Evolutionary conservation across 2,888 invertebrate species (phyloP).

Genomic region (Sinotaia quadrata): DNA sequence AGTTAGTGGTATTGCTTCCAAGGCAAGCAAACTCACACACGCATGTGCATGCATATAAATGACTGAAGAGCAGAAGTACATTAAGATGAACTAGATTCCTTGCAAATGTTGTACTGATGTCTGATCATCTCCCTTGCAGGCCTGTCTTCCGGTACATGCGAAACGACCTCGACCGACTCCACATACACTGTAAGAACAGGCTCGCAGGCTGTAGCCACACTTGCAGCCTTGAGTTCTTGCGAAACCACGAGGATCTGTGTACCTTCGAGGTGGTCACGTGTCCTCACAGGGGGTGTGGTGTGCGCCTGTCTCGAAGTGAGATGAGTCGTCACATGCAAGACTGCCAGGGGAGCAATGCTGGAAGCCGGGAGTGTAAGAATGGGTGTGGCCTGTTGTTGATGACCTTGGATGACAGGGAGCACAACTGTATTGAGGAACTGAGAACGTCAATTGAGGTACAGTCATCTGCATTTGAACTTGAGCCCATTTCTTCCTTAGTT

Average conservation of each 20-base stretch:
- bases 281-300: slow-evolving; percentile 52
- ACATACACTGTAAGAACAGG: slow-evolving; percentile 51
- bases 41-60: too few relatives aligned
- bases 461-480: too few relatives aligned
- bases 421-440: slow-evolving; percentile 63
- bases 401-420: slow-evolving; percentile 46
- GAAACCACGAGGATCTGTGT: slow-evolving; percentile 52
- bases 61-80: too few relatives aligned
- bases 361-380: slow-evolving; percentile 49
- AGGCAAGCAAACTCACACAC: too few relatives aligned
- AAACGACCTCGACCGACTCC: slow-evolving; percentile 39
- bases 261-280: slow-evolving; percentile 45
- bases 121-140: too few relatives aligned
- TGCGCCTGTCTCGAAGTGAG: slow-evolving; percentile 39
- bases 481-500: too few relatives aligned
- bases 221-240: slow-evolving; percentile 49
- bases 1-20: too few relatives aligned
- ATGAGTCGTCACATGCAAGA: slow-evolving; percentile 45
- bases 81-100: too few relatives aligned
- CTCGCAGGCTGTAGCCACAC: slow-evolving; percentile 50
- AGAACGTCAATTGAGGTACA: slow-evolving; percentile 48
- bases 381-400: slow-evolving; percentile 57
- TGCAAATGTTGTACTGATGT: too few relatives aligned
- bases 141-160: slow-evolving; percentile 31
- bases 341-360: slow-evolving; percentile 36